Evolutionary conservation across 2,113 vertebrate species (phyloP).

Genomic region (Tetrax tetrax): DNA sequence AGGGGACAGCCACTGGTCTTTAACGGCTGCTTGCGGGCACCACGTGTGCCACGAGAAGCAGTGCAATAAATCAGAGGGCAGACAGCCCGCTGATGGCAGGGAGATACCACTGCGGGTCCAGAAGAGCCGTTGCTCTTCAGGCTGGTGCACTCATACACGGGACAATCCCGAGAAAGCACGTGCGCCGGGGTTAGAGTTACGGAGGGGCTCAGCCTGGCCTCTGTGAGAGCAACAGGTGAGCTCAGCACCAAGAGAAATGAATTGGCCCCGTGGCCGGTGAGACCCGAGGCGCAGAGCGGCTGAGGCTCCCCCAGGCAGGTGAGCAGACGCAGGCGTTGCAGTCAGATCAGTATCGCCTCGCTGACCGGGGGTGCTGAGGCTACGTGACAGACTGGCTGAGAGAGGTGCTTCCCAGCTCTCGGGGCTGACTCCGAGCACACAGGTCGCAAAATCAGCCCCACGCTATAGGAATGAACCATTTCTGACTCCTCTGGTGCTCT

Average conservation of each 20-base stretch:
- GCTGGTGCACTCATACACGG: fast-evolving
- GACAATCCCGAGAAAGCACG: background rate
- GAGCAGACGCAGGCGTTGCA: background rate
- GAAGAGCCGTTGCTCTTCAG: background rate
- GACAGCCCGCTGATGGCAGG: background rate
- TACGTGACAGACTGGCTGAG: background rate
- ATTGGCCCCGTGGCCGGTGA: fast-evolving
- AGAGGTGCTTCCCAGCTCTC: background rate
- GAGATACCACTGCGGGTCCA: background rate
- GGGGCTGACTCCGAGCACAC: background rate
- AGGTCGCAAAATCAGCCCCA: background rate
- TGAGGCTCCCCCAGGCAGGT: background rate
- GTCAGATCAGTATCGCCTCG: background rate
- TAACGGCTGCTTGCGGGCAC: background rate
- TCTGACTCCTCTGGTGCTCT: background rate
- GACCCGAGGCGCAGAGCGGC: background rate
- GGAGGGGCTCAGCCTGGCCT: background rate
- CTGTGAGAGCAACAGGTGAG: background rate
- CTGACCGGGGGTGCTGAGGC: background rate
- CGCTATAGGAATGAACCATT: fast-evolving
- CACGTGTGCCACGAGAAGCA: background rate
- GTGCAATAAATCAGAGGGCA: background rate
- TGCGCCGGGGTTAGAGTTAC: background rate
- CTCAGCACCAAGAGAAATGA: background rate
- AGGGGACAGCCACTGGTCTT: background rate